A percentile compares a stretch with the other conserved stretches of the same genome.
Conservation (phyloP, 2,888 invertebrate genomes). For the Cephus pulcher region DNA sequence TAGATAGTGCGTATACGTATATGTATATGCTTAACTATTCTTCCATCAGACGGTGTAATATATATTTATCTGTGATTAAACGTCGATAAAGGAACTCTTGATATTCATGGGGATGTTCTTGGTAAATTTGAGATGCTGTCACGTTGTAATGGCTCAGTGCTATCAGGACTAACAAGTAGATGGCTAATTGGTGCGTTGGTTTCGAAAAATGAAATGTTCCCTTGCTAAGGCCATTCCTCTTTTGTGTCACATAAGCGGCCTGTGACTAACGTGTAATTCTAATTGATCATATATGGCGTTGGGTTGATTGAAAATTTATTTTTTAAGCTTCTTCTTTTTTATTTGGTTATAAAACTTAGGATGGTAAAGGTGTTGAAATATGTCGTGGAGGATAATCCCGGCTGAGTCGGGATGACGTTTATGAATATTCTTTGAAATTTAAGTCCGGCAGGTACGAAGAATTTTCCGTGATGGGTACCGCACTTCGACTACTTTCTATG, state of each 20-base stretch:
- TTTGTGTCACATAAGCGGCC: background rate
- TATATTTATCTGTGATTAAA: background rate
- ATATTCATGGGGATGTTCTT: background rate
- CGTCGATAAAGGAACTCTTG: background rate
- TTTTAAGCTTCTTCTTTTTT: background rate
- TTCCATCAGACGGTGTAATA: background rate
- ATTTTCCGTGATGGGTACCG: constrained; percentile 7
- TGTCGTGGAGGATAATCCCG: constrained; percentile 15
- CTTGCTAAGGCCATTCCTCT: background rate
- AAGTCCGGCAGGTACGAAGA: constrained; percentile 13
- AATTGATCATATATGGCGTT: background rate
- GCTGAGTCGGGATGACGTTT: constrained; percentile 5
- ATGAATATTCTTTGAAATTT: constrained; percentile 11
- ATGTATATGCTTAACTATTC: background rate
- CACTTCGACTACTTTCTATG: constrained; percentile 13
- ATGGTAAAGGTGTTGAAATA: background rate
- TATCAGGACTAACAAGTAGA: background rate
- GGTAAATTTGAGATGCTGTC: background rate
- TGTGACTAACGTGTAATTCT: background rate
- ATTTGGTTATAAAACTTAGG: background rate
- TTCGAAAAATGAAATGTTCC: background rate
- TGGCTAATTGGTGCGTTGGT: background rate
- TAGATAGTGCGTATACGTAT: background rate
- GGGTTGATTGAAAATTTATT: background rate
- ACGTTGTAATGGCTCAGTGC: background rate